Base-by-base conservation (phyloP, 2,888 invertebrate species). In the Agriotes lineatus region DNA sequence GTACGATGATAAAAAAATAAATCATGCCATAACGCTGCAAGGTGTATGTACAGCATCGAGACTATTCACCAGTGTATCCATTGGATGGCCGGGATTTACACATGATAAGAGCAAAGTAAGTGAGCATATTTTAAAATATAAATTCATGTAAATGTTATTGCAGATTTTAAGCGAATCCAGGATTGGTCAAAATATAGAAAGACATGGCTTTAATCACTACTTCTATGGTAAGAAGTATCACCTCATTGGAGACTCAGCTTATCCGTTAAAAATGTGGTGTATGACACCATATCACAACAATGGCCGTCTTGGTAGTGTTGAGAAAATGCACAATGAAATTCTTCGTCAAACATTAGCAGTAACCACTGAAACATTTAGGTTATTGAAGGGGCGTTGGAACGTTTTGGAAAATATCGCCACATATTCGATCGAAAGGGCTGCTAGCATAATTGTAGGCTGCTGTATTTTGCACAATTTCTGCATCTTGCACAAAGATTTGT, bases 401-500 rank as follows among this genome's bases (percentile, higher is more conserved):
- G 12, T 50, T 25, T 20, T 50, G 12, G 22, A 50, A n/a, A 50
- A 50, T n/a, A 20, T 50, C 19, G 22, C 19, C 10, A 50, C 50
- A 18, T n/a, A n/a, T n/a, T 50, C 50, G 3, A 50, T 50, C 2
- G 25, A 50, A 25, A 50, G 50, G 22, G 50, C 50, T 6, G 50
- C 25, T 4, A 25, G 22, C 22, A 20, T 50, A 20, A 50, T 50
- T n/a, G 20, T 12, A 20, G 25, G 16, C 2, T 50, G 50, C 12
- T 50, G 50, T 20, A 12, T 50, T 20, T 50, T 50, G 19, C 50
- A 50, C 25, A 50, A 50, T n/a, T 50, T 50, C 10, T 50, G 50
- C 22, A 25, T 50, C 22, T 50, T 50, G 12, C 7, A 10, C 12
- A 20, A 20, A 20, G 50, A 50, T 20, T 50, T 50, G 5, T 7